Evolutionary conservation across 2,797 vertebrate genomes (phyloP).

Genomic region (Enteromius trimaculatus): DNA sequence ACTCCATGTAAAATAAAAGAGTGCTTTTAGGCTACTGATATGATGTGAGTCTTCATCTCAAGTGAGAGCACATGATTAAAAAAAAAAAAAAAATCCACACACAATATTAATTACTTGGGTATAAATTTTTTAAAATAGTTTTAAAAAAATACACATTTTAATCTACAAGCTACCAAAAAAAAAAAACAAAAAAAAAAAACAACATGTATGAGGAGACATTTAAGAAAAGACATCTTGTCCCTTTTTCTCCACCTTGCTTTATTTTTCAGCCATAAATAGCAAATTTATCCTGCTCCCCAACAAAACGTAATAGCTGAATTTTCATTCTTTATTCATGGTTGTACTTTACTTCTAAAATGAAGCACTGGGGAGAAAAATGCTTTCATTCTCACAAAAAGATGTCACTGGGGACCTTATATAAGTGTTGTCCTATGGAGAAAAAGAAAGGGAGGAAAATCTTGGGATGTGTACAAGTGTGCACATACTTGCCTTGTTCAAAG

Average conservation of each 20-base stretch:
- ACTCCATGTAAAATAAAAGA: background rate
- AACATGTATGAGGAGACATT: background rate
- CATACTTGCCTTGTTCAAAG: conserved; percentile 10
- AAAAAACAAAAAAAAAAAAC: too few species aligned
- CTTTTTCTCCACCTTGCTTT: background rate
- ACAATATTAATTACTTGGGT: background rate
- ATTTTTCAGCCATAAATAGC: conserved; percentile 23
- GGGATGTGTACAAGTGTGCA: background rate
- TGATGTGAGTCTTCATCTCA: background rate
- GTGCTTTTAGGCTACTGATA: background rate
- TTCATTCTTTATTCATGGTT: conserved; percentile 45
- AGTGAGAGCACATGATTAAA: background rate
- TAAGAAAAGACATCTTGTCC: conserved; percentile 4
- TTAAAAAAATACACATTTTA: background rate
- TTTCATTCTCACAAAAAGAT: conserved; percentile 36
- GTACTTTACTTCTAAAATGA: conserved; percentile 43
- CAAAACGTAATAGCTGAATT: conserved; percentile 27
- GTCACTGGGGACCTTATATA: conserved; percentile 31
- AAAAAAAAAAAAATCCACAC: too few species aligned
- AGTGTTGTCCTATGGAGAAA: conserved; percentile 28
- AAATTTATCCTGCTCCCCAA: conserved; percentile 14
- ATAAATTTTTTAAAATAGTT: background rate
- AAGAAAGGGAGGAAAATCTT: conserved; percentile 10
- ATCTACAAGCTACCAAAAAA: background rate
- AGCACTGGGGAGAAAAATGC: conserved; percentile 19